phyloP scores from a whole-genome alignment of 2,888 invertebrate species.

The Lasioglossum figueresi region DNA sequence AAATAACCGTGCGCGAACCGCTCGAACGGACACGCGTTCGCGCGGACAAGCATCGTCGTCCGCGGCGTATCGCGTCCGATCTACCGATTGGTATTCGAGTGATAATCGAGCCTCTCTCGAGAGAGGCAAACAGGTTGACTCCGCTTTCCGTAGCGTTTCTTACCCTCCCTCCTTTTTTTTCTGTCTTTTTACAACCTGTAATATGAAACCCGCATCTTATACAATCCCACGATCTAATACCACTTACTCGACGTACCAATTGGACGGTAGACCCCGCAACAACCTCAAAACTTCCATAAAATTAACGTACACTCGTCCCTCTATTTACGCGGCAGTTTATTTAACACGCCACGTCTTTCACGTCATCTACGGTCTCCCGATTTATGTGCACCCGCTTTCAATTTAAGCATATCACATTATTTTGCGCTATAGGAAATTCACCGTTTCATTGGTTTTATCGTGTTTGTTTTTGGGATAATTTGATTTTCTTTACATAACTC shows the following conservation, averaged over 20 bases:
- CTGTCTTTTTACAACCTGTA: not conserved
- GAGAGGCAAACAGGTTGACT: not conserved
- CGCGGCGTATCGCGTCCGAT: slow-evolving; percentile 18
- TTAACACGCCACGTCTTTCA: no score
- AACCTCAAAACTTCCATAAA: not conserved
- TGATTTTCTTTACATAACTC: no score
- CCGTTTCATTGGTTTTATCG: no score
- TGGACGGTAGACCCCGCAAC: not conserved
- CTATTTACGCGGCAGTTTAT: not conserved
- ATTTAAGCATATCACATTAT: no score
- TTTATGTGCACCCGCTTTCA: no score
- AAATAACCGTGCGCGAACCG: slow-evolving; percentile 39
- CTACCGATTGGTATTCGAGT: slow-evolving; percentile 2
- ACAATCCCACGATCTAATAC: not conserved
- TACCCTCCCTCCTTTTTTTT: not conserved
- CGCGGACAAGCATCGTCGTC: not conserved
- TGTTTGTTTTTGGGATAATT: no score
- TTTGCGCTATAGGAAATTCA: no score
- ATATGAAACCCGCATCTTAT: not conserved
- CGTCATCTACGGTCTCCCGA: no score
- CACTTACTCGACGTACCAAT: not conserved
- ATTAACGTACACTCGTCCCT: not conserved
- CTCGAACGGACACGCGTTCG: slow-evolving; percentile 21
- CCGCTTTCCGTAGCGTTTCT: not conserved
- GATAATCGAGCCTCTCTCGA: slow-evolving; percentile 10